phyloP scores from a whole-genome alignment of 2,888 invertebrate genomes.

The Anaspis maculata region DNA sequence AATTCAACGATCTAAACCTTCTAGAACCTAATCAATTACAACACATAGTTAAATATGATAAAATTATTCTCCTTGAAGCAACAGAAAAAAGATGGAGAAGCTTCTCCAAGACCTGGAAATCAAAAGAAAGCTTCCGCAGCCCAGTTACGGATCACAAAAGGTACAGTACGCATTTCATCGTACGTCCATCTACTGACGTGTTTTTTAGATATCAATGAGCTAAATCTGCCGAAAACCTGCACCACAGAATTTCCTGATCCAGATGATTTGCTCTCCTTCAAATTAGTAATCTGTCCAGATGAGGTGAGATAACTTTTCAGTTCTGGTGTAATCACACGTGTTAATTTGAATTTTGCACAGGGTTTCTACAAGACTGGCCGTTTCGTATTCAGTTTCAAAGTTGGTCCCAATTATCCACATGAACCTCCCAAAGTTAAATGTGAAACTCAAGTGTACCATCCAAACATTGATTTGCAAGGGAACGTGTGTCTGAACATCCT shows the following conservation, averaged over 20 bases:
- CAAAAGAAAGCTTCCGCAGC: constrained; percentile 95
- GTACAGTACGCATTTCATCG: constrained; percentile 42
- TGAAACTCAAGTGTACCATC: constrained; percentile 95
- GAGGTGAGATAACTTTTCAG: constrained; percentile 52
- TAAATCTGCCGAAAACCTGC: constrained; percentile 95
- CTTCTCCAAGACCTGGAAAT: constrained; percentile 61
- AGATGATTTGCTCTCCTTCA: constrained; percentile 93
- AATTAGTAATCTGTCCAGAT: constrained; percentile 92
- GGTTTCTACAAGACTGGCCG: constrained; percentile 92
- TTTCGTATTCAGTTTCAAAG: constrained; percentile 95
- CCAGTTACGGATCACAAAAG: constrained; percentile 95
- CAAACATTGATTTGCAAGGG: constrained; percentile 96
- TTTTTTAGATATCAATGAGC: constrained; percentile 87
- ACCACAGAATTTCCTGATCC: constrained; percentile 93
- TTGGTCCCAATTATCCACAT: constrained; percentile 95
- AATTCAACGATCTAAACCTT: constrained; percentile 4
- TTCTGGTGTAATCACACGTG: neutral
- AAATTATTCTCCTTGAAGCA: constrained; percentile 97
- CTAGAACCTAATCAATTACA: constrained; percentile 1
- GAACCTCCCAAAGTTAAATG: constrained; percentile 99
- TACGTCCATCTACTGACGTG: neutral
- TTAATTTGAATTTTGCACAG: no score
- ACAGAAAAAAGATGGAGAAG: constrained; percentile 96
- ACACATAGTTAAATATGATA: constrained; percentile 63
- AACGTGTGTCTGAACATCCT: constrained; percentile 97